Conservation (phyloP, 2,888 invertebrate genomes). For the Smittia aterrima region DNA sequence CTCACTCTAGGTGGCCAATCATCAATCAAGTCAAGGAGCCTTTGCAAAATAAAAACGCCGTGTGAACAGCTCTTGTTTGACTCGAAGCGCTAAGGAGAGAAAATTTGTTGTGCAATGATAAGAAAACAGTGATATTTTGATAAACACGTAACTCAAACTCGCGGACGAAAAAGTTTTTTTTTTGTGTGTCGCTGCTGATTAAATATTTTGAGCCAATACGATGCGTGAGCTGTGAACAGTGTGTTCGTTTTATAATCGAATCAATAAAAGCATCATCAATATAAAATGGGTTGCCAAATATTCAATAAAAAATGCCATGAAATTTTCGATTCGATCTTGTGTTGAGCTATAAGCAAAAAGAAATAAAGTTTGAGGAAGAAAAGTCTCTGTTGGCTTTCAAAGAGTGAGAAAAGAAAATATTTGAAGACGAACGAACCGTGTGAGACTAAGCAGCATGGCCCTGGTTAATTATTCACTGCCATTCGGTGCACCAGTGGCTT, state of each 20-base stretch:
- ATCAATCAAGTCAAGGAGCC: background rate
- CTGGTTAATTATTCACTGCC: constrained; percentile 54
- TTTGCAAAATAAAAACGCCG: background rate
- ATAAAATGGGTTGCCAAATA: constrained; percentile 30
- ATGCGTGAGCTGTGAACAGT: constrained; percentile 5
- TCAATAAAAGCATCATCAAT: constrained; percentile 32
- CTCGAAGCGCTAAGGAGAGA: background rate
- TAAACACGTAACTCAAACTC: background rate
- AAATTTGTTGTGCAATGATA: background rate
- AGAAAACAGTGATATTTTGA: constrained; percentile 8
- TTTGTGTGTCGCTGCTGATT: background rate
- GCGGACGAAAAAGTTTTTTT: background rate
- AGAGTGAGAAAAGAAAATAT: constrained; percentile 20
- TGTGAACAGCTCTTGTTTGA: background rate
- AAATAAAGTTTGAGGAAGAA: constrained; percentile 2
- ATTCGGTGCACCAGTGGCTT: constrained; percentile 48
- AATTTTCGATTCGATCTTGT: constrained; percentile 1
- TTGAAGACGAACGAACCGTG: background rate
- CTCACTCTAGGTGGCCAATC: constrained; percentile 9
- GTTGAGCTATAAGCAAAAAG: background rate
- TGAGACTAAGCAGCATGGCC: constrained; percentile 47
- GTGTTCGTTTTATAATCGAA: constrained; percentile 14
- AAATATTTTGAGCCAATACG: background rate
- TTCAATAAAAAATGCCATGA: constrained; percentile 27
- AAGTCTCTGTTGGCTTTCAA: background rate